Evolutionary conservation across 2,113 vertebrate genomes (phyloP), one percentile per base, ranked within the genome.

Genomic region (Nerophis ophidion): DNA sequence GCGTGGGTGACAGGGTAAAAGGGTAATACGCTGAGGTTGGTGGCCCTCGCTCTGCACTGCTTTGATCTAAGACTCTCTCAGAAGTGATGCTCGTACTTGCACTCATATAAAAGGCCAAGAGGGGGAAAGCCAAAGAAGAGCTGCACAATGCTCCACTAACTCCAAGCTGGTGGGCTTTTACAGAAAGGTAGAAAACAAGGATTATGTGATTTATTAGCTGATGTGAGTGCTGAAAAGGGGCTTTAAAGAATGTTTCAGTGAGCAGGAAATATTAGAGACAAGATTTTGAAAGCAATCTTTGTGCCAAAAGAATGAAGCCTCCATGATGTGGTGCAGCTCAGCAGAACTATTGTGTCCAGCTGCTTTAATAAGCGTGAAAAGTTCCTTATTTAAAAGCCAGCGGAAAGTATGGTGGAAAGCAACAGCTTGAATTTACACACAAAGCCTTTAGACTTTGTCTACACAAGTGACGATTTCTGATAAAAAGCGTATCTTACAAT

Each of bases 191-290:
- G 78, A 61, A 63, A 75, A 77, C 53, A 26, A 69, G 84, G 80
- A 83, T 81, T 81, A 84, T 81, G 75, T 82, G 83, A 87, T 84
- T 82, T 86, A 88, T 82, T 83, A 69, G 72, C 71, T 66, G 75
- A 77, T 71, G 71, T 63, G 76, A 76, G 70, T 71, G 59, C 74
- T 75, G 69, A 82, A 81, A 78, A 9, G 53, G 68, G 61, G 40
- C 65, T 75, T 75, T 44, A 47, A 77, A 65, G 75, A 84, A 86
- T 71, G 81, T 80, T 81, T 83, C 66, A 63, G 6, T 63, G 63
- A 73, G 63, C 69, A 77, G 77, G 65, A 83, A 82, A 81, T 77
- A 82, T 82, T 78, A 76, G 71, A 76, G 79, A 61, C 59, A 44
- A 38, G 55, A 67, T 75, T 75, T 74, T 84, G 66, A 84, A 88